Conservation (phyloP, 1,140 invertebrate genomes). For the Ridgeia piscesae region DNA sequence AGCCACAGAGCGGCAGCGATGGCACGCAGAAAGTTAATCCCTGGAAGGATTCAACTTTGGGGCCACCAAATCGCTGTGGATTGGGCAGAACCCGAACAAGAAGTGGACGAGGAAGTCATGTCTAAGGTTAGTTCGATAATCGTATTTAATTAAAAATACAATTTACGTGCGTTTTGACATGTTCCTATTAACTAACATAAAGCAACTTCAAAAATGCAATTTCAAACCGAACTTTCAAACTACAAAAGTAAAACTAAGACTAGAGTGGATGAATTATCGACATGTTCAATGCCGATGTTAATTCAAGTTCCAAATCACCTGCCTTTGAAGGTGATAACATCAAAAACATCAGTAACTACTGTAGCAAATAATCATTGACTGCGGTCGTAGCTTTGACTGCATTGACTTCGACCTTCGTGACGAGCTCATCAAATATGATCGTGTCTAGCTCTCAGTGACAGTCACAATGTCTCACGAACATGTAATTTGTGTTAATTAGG, state of each 20-base stretch:
- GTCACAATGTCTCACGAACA: too few relatives aligned
- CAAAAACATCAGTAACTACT: too few relatives aligned
- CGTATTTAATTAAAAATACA: slow-evolving; percentile 9
- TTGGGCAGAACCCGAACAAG: slow-evolving; percentile 96
- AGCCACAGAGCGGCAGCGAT: slow-evolving; percentile 97
- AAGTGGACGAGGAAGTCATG: slow-evolving; percentile 88
- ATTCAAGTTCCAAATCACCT: too few relatives aligned
- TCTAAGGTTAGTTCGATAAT: slow-evolving; percentile 22
- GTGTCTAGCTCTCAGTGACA: too few relatives aligned
- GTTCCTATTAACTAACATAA: neutral
- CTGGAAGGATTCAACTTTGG: slow-evolving; percentile 69
- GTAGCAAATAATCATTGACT: too few relatives aligned
- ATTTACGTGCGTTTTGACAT: neutral
- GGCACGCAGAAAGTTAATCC: slow-evolving; percentile 83
- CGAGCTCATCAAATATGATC: too few relatives aligned
- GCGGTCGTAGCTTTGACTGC: too few relatives aligned
- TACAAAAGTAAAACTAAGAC: too few relatives aligned
- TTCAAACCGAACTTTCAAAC: too few relatives aligned
- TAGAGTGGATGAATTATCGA: neutral
- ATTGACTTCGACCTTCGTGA: too few relatives aligned
- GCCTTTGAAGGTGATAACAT: too few relatives aligned
- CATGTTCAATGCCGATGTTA: neutral
- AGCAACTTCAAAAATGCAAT: neutral
- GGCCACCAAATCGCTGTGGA: slow-evolving; percentile 99
- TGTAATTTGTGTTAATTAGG: neutral